phyloP scores from a whole-genome alignment of 2,797 vertebrate genomes.

The Sebastes elongatus region DNA sequence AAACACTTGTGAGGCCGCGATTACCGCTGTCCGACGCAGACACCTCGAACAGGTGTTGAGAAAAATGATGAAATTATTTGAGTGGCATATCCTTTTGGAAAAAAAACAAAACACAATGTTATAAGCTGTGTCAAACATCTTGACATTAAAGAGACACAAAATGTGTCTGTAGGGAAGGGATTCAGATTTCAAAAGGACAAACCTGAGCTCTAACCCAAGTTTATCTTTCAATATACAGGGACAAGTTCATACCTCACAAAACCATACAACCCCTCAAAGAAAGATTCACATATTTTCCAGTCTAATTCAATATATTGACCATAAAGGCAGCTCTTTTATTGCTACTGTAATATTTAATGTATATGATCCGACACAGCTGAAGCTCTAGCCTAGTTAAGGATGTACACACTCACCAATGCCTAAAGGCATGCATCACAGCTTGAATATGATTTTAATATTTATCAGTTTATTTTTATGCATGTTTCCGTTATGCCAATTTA shows the following conservation, averaged over 20 bases:
- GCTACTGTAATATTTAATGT: conserved; percentile 78
- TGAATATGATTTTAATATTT: conserved; percentile 71
- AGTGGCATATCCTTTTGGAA: neutral
- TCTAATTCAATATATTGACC: conserved; percentile 48
- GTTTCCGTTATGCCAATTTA: conserved; percentile 67
- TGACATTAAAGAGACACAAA: conserved; percentile 31
- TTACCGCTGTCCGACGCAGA: neutral
- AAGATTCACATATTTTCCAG: conserved; percentile 24
- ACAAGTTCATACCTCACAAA: conserved; percentile 78
- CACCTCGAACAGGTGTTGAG: neutral
- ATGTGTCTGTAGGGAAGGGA: conserved; percentile 23
- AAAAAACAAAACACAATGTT: neutral
- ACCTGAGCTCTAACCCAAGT: conserved; percentile 44
- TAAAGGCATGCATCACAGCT: conserved; percentile 55
- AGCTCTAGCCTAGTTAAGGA: conserved; percentile 28
- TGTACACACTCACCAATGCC: conserved; percentile 45
- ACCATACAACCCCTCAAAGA: conserved; percentile 47
- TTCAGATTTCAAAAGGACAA: conserved; percentile 28
- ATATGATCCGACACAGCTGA: conserved; percentile 59
- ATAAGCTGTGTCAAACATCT: conserved; percentile 4
- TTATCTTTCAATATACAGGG: conserved; percentile 27
- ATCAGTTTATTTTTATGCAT: conserved; percentile 71
- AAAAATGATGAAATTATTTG: conserved; percentile 2
- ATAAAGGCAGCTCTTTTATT: conserved; percentile 80
- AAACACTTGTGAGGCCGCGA: neutral